A percentile compares a stretch with the other conserved stretches of the same genome.
Evolutionary conservation across 2,888 invertebrate genomes (phyloP).

Genomic region (Nymphalis c-album): DNA sequence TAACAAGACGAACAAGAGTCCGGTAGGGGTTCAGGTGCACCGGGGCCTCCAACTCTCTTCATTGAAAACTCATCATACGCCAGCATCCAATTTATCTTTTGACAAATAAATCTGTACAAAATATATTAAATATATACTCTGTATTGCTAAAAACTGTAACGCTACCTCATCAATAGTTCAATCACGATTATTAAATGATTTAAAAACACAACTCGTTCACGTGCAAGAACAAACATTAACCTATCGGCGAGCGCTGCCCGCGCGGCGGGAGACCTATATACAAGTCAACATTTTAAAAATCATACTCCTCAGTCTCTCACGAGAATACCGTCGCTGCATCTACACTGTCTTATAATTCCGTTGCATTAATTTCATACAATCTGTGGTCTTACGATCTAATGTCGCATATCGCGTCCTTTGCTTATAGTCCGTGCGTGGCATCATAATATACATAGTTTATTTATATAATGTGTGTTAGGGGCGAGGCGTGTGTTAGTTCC

Average conservation of each 20-base stretch:
- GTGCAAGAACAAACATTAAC: constrained; percentile 79
- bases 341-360: constrained; percentile 69
- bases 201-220: constrained; percentile 80
- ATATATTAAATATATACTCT: constrained; percentile 83
- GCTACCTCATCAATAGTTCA: constrained; percentile 80
- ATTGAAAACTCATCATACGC: constrained; percentile 81
- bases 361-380: constrained; percentile 70
- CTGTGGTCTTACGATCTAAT: constrained; percentile 69
- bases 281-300: constrained; percentile 74
- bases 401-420: constrained; percentile 76
- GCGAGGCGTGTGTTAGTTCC: constrained; percentile 74
- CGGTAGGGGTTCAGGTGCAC: constrained; percentile 63
- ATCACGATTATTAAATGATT: constrained; percentile 81
- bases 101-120: constrained; percentile 83
- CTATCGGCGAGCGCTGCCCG: constrained; percentile 54
- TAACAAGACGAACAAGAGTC: constrained; percentile 64
- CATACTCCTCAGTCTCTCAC: constrained; percentile 69
- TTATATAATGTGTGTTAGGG: constrained; percentile 50
- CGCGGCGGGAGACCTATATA: constrained; percentile 68
- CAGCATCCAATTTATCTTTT: constrained; percentile 82
- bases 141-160: constrained; percentile 82
- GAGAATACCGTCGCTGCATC: constrained; percentile 62
- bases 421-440: constrained; percentile 80
- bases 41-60: constrained; percentile 71
- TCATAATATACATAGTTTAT: constrained; percentile 76